These are phyloP conservation scores for Calliopsis andreniformis DNA, from an alignment of 1,140 invertebrate genomes.

Conservation along the genomic window DNA sequence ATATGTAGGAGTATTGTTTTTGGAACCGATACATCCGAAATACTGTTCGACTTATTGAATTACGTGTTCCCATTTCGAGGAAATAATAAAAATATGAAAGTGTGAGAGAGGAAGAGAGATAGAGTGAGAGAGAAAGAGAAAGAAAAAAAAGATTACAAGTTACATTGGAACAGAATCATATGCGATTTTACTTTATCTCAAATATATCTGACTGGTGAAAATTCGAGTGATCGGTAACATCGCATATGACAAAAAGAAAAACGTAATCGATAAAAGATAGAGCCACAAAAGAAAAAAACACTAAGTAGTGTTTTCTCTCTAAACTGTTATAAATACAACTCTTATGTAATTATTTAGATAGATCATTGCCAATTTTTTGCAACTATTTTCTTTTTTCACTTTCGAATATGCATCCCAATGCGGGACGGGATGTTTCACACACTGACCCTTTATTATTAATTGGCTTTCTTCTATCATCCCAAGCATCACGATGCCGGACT, in stretches of 20 bases:
- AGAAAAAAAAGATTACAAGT: conserved; percentile 45
- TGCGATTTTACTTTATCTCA: conserved; percentile 42
- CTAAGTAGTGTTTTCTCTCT: conserved; percentile 14
- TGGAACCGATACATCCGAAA: conserved; percentile 29
- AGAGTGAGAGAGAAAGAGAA: background rate
- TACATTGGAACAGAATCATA: conserved; percentile 47
- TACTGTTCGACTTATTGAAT: conserved; percentile 32
- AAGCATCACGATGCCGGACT: conserved; percentile 36
- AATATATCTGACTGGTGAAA: conserved; percentile 20
- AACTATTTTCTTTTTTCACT: conserved; percentile 23
- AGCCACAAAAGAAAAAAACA: conserved; percentile 33
- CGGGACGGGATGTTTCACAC: conserved; percentile 11
- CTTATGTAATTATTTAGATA: conserved; percentile 38
- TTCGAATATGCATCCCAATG: conserved; percentile 16
- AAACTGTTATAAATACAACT: conserved; percentile 42
- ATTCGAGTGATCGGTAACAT: conserved; percentile 23
- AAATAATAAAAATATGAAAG: conserved; percentile 31
- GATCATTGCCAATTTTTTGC: conserved; percentile 45
- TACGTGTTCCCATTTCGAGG: conserved; percentile 17
- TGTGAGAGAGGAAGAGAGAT: background rate
- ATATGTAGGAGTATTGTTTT: conserved; percentile 23
- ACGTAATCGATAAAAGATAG: conserved; percentile 41
- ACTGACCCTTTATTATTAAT: conserved; percentile 13
- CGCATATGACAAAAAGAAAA: conserved; percentile 40
- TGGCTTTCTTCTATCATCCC: conserved; percentile 24